A percentile compares a stretch with the other conserved stretches of the same genome.
Evolutionary conservation across 1,140 invertebrate species (phyloP).

Genomic region (Colletes gigas): DNA sequence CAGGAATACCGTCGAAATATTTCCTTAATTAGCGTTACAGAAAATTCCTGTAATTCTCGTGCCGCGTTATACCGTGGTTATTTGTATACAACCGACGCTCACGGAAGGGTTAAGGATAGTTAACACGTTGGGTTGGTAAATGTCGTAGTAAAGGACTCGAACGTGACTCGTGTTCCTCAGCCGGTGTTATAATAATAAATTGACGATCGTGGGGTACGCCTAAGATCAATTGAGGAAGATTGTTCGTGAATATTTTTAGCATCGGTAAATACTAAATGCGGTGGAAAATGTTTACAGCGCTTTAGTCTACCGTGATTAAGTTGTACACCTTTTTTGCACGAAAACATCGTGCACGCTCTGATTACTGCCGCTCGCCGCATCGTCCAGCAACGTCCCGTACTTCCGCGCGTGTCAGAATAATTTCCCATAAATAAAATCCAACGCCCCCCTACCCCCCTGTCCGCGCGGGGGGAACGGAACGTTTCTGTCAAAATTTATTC

Average conservation of each 20-base stretch:
- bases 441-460: neutral
- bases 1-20: too few species aligned
- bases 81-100: too few species aligned
- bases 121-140: too few species aligned
- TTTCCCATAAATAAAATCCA: conserved; percentile 14
- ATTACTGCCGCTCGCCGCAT: neutral
- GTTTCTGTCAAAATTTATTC: neutral
- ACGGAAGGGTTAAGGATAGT: too few species aligned
- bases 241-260: conserved; percentile 34
- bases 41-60: too few species aligned
- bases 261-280: conserved; percentile 13
- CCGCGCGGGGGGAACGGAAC: neutral
- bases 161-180: neutral
- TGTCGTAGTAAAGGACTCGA: too few species aligned
- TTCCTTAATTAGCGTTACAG: too few species aligned
- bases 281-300: conserved; percentile 50
- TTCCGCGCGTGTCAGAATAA: conserved; percentile 17
- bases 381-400: neutral
- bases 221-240: neutral
- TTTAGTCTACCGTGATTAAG: conserved; percentile 38
- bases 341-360: conserved; percentile 45
- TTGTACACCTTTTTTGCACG: conserved; percentile 40
- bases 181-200: neutral
- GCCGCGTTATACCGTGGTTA: too few species aligned
- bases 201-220: neutral